Conservation (phyloP, 2,113 vertebrate species). For the Amblyopsis rosae region DNA sequence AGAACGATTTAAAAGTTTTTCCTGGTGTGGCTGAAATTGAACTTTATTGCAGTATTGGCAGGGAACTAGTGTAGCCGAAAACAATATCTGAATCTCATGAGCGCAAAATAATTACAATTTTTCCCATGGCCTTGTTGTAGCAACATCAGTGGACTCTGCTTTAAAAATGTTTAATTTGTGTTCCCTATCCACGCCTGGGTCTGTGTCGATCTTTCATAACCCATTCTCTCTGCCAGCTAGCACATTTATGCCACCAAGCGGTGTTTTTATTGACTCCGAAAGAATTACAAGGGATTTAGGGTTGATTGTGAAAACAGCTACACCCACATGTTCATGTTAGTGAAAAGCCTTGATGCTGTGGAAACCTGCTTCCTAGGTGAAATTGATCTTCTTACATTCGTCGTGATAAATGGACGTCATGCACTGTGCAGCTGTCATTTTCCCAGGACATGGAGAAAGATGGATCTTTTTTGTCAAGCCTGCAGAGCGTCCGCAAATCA, state of each 20-base stretch:
- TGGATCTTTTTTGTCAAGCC: background rate
- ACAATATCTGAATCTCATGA: slow-evolving; percentile 7
- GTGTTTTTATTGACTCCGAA: slow-evolving; percentile 23
- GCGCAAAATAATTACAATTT: background rate
- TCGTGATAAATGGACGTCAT: slow-evolving; percentile 7
- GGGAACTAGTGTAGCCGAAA: slow-evolving; percentile 20
- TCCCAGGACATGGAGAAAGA: too few species aligned
- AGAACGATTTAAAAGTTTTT: background rate
- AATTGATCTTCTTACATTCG: background rate
- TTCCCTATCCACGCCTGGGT: background rate
- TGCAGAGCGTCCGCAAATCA: slow-evolving; percentile 3
- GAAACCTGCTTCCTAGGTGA: slow-evolving; percentile 8
- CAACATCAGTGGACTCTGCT: slow-evolving; percentile 6
- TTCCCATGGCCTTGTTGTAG: background rate
- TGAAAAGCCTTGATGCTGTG: background rate
- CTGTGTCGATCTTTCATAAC: background rate
- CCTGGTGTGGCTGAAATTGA: slow-evolving; percentile 3
- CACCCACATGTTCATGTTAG: slow-evolving; percentile 17
- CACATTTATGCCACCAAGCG: slow-evolving; percentile 1
- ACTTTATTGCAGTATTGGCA: background rate
- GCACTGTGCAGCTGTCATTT: too few species aligned
- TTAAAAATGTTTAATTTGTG: background rate
- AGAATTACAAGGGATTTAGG: slow-evolving; percentile 16
- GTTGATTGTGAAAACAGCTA: slow-evolving; percentile 13
- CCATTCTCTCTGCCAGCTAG: slow-evolving; percentile 3